phyloP scores from a whole-genome alignment of 53 echinoderm and acorn worm species.

The Hippasteria phrygiana region DNA sequence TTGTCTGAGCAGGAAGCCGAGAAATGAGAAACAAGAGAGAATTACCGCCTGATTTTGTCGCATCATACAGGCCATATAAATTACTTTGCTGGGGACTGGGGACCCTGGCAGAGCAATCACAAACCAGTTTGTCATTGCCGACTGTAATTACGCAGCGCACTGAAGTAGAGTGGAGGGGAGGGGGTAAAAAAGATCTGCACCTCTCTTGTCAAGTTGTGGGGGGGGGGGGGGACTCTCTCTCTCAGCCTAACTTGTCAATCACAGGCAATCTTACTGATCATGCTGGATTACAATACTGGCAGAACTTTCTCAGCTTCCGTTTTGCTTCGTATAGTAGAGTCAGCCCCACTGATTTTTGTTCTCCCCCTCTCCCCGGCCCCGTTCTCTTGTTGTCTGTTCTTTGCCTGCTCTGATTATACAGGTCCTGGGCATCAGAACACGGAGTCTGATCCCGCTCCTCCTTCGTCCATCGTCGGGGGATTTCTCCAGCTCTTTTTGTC shows the following conservation, averaged over 20 bases:
- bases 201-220: slow-evolving; percentile 28
- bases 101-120: slow-evolving; percentile 31
- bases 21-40: slow-evolving; percentile 61
- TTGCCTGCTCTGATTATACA: slow-evolving; percentile 58
- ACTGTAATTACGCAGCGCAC: slow-evolving; percentile 59
- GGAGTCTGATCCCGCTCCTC: slow-evolving; percentile 41
- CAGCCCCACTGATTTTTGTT: slow-evolving; percentile 1
- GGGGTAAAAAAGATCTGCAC: slow-evolving; percentile 10
- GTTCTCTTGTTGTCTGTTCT: slow-evolving; percentile 39
- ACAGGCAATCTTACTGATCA: slow-evolving; percentile 59
- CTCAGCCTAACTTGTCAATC: slow-evolving; percentile 61
- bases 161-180: slow-evolving; percentile 13
- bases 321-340: not conserved
- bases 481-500: slow-evolving; percentile 68
- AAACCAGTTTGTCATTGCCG: slow-evolving; percentile 63
- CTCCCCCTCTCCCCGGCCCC: not conserved
- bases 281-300: slow-evolving; percentile 42
- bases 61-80: slow-evolving; percentile 56
- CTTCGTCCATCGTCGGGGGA: slow-evolving; percentile 57
- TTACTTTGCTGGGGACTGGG: slow-evolving; percentile 51
- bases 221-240: slow-evolving; percentile 40
- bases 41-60: slow-evolving; percentile 33
- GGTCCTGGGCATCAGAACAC: slow-evolving; percentile 31
- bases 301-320: slow-evolving; percentile 47
- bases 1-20: slow-evolving; percentile 32